phyloP scores from a whole-genome alignment of 1,140 invertebrate genomes.

The Pogonomyrmex barbatus region DNA sequence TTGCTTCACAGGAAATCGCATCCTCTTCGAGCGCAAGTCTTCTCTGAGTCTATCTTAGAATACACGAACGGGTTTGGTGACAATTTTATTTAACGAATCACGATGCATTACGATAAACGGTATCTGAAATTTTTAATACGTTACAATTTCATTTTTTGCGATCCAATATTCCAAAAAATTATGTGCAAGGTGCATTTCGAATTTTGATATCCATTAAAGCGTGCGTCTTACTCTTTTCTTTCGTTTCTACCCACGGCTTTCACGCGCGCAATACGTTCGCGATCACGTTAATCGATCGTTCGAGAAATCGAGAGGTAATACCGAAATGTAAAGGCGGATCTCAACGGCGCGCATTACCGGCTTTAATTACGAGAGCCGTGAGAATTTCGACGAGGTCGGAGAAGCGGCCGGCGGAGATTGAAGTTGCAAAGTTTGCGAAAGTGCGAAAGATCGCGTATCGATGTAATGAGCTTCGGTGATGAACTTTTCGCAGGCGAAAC shows the following conservation, averaged over 20 bases:
- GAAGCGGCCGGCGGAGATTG: conserved; percentile 62
- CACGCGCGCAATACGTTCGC: conserved; percentile 50
- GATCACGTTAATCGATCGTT: conserved; percentile 70
- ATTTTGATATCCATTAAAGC: not conserved
- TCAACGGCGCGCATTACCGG: conserved; percentile 60
- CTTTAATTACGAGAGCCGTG: conserved; percentile 74
- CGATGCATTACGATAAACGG: not conserved
- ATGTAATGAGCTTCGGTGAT: conserved; percentile 67
- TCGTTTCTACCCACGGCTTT: not conserved
- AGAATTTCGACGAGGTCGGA: conserved; percentile 68
- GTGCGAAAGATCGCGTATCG: conserved; percentile 70
- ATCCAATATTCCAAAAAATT: not conserved
- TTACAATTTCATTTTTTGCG: not conserved
- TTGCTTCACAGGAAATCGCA: conserved; percentile 35
- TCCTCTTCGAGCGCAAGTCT: not conserved
- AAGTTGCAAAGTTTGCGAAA: conserved; percentile 61
- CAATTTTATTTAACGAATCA: conserved; percentile 12
- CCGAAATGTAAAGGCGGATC: conserved; percentile 68
- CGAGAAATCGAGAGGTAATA: conserved; percentile 58
- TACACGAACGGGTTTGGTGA: not conserved
- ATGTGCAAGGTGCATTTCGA: not conserved
- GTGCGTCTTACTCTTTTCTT: conserved; percentile 23
- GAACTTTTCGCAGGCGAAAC: conserved; percentile 49
- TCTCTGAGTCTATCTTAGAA: not conserved
- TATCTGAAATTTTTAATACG: not conserved